Evolutionary conservation across 2,888 invertebrate species (phyloP).

Genomic region (Agrotis exclamationis): DNA sequence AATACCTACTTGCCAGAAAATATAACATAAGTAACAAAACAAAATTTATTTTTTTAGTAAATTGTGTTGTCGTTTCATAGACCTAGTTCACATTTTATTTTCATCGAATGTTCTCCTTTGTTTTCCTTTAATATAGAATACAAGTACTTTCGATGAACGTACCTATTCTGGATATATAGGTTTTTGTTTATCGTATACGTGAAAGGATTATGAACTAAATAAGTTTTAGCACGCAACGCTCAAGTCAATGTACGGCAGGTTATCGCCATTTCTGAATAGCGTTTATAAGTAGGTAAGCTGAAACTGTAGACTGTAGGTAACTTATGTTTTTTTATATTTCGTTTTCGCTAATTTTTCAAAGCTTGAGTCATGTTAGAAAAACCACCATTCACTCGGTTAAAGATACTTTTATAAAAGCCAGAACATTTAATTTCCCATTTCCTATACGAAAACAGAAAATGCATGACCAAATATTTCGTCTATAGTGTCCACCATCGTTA

Average conservation of each 20-base stretch:
- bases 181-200: constrained; percentile 40
- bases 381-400: not conserved
- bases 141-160: constrained; percentile 18
- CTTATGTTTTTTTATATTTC: constrained; percentile 21
- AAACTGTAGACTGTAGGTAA: constrained; percentile 14
- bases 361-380: not conserved
- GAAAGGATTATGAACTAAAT: constrained; percentile 55
- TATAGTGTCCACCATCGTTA: not conserved
- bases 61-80: constrained; percentile 52
- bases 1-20: constrained; percentile 12
- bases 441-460: no score
- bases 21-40: constrained; percentile 8
- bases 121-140: constrained; percentile 45
- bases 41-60: constrained; percentile 32
- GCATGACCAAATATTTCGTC: not conserved
- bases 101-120: constrained; percentile 29
- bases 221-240: constrained; percentile 69
- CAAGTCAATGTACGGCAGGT: constrained; percentile 70
- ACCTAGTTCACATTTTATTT: constrained; percentile 44
- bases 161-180: constrained; percentile 47
- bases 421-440: no score
- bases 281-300: constrained; percentile 52
- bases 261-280: constrained; percentile 63
- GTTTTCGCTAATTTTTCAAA: constrained; percentile 18
- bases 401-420: no score